phyloP scores from a whole-genome alignment of 2,113 vertebrate genomes.

The Aramus guarauna region DNA sequence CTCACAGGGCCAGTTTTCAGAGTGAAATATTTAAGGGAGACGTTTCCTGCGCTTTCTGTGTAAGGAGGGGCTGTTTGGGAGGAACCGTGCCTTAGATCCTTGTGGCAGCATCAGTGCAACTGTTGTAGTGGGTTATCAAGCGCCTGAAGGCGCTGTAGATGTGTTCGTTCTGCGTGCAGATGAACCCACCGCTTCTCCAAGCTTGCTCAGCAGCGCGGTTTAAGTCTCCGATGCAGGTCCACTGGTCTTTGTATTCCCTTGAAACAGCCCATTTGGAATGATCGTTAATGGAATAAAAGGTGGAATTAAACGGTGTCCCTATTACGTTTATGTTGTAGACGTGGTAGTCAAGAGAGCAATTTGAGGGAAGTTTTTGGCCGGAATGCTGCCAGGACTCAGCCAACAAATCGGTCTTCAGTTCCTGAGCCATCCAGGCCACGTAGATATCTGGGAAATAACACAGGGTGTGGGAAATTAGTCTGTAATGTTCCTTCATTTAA shows the following conservation, averaged over 20 bases:
- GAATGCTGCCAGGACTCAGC: slow-evolving; percentile 85
- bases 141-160: slow-evolving; percentile 83
- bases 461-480: neutral
- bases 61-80: neutral
- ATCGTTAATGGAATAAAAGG: slow-evolving; percentile 81
- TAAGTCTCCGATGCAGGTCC: slow-evolving; percentile 89
- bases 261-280: slow-evolving; percentile 95
- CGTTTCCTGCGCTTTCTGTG: neutral
- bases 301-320: slow-evolving; percentile 45
- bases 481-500: neutral
- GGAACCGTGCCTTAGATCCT: neutral
- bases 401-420: slow-evolving; percentile 80
- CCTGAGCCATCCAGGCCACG: slow-evolving; percentile 87
- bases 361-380: slow-evolving; percentile 80
- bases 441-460: slow-evolving; percentile 84
- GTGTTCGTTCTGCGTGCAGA: slow-evolving; percentile 79
- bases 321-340: slow-evolving; percentile 83
- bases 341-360: slow-evolving; percentile 88
- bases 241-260: slow-evolving; percentile 47
- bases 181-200: slow-evolving; percentile 85
- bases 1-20: neutral
- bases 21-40: neutral
- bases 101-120: slow-evolving; percentile 63
- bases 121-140: slow-evolving; percentile 73
- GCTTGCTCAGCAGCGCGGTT: slow-evolving; percentile 81